Evolutionary conservation across 2,113 vertebrate species (phyloP).

Genomic region (Bos indicus): DNA sequence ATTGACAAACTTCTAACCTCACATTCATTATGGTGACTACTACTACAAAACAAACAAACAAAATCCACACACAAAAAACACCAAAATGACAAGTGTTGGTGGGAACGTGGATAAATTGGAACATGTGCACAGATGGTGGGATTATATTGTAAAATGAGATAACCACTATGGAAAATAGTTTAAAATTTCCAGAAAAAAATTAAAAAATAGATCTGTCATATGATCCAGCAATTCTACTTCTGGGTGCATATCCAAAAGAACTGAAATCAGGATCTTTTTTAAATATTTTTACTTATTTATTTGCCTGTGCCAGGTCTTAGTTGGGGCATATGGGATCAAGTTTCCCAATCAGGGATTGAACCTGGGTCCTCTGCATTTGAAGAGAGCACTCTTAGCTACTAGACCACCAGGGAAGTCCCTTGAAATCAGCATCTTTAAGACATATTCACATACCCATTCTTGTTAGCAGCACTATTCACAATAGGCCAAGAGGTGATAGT

Average conservation of each 20-base stretch:
- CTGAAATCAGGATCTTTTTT: neutral
- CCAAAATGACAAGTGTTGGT: neutral
- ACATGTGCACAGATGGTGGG: neutral
- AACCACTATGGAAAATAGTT: neutral
- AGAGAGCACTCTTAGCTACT: no score
- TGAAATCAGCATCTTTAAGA: neutral
- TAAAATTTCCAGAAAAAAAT: neutral
- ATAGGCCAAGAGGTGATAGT: neutral
- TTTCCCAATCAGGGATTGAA: no score
- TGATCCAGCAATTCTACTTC: neutral
- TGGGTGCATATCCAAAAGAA: neutral
- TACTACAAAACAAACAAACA: neutral
- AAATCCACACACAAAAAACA: neutral
- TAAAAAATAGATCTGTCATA: neutral
- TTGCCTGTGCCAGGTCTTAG: no score
- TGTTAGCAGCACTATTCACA: neutral
- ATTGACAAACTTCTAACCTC: neutral
- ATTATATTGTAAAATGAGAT: neutral
- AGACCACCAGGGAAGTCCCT: no score
- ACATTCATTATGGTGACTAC: neutral
- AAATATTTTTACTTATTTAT: no score
- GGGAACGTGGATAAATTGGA: neutral
- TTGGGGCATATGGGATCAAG: no score
- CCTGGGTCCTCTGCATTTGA: no score
- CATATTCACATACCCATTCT: neutral